These are phyloP conservation scores for Antigone vipio DNA, from an alignment of 2,113 vertebrate genomes.

Conservation along the genomic window DNA sequence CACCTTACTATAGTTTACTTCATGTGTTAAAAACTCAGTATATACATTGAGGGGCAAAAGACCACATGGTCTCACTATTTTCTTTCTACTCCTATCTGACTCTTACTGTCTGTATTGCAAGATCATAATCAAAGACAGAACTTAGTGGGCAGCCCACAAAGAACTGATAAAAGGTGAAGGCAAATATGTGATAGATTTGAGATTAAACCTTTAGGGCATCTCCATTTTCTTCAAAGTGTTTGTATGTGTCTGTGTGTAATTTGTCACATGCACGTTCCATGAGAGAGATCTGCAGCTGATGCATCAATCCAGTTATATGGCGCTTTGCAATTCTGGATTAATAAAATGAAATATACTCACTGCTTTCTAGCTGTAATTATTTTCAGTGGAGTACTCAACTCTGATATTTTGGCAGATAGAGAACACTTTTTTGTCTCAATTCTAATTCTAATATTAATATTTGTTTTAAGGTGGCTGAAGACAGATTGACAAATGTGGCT, in stretches of 20 bases:
- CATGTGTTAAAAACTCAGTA: neutral
- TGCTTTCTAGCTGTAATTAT: neutral
- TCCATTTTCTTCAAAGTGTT: neutral
- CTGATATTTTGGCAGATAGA: neutral
- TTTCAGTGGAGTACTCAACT: neutral
- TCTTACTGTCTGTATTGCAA: neutral
- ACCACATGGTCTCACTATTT: neutral
- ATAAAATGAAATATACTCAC: neutral
- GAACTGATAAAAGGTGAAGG: neutral
- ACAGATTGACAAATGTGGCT: neutral
- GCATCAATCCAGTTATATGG: neutral
- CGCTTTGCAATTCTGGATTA: neutral
- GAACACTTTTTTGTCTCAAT: neutral
- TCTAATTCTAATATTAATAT: neutral
- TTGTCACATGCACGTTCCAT: neutral
- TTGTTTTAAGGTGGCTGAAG: neutral
- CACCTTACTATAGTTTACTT: neutral
- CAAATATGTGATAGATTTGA: neutral
- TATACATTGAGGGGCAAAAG: neutral
- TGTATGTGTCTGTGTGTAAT: neutral
- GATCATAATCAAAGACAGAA: neutral
- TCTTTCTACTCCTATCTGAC: neutral
- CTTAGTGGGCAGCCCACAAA: neutral
- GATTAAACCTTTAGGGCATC: neutral
- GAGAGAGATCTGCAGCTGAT: neutral